Percentiles rank a stretch among this genome's conserved stretches.
phyloP scores from a whole-genome alignment of 2,797 vertebrate species.

The Odontamblyopus lacepedii region DNA sequence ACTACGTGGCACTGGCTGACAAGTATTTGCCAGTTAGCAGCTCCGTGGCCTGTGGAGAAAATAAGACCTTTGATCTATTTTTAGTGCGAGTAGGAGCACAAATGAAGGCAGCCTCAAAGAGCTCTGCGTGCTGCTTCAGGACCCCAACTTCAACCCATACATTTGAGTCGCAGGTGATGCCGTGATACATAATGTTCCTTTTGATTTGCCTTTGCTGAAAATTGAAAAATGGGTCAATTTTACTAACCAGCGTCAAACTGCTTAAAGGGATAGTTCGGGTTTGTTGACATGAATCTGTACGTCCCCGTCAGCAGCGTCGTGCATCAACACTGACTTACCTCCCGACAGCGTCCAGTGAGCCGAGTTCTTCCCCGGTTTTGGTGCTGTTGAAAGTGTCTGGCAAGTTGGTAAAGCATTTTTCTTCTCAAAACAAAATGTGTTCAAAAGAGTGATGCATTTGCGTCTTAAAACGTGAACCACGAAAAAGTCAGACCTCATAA shows the following conservation, averaged over 20 bases:
- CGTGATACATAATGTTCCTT: not conserved
- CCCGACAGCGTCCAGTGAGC: too few relatives aligned
- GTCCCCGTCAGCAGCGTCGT: too few relatives aligned
- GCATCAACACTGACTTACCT: too few relatives aligned
- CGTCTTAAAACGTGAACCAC: too few relatives aligned
- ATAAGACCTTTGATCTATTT: slow-evolving; percentile 9
- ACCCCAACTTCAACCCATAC: not conserved
- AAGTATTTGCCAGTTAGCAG: not conserved
- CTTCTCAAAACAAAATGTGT: too few relatives aligned
- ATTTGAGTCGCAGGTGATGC: not conserved
- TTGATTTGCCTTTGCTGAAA: not conserved
- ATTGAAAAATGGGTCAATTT: not conserved
- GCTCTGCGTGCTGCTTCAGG: not conserved
- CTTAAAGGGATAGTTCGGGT: too few relatives aligned
- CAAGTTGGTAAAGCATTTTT: too few relatives aligned
- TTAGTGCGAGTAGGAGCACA: not conserved
- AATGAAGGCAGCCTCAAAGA: not conserved
- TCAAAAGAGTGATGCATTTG: too few relatives aligned
- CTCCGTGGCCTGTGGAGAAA: not conserved
- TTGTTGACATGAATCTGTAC: too few relatives aligned
- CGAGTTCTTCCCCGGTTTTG: too few relatives aligned
- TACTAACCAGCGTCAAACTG: not conserved
- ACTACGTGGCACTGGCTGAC: not conserved
- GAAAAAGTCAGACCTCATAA: too few relatives aligned
- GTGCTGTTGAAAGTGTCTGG: too few relatives aligned